Conservation (phyloP, 2,797 vertebrate genomes). For the Labroides dimidiatus region DNA sequence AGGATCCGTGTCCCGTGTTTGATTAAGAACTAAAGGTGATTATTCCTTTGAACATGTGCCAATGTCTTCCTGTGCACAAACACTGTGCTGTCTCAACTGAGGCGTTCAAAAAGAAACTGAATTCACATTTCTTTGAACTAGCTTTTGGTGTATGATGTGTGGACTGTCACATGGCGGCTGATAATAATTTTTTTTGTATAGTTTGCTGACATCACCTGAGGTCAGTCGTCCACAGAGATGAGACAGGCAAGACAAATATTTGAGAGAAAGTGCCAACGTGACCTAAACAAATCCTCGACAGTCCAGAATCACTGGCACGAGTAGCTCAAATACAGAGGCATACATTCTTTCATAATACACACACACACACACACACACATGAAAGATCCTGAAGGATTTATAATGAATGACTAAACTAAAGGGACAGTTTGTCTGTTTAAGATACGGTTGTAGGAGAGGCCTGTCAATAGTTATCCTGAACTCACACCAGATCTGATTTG, state of each 20-base stretch:
- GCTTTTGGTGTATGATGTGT: too few relatives aligned
- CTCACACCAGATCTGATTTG: too few relatives aligned
- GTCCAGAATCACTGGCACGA: constrained; percentile 15
- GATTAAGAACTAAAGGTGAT: too few relatives aligned
- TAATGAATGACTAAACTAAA: constrained; percentile 31
- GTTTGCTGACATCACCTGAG: constrained; percentile 6
- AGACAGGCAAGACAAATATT: constrained; percentile 14
- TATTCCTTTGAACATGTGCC: too few relatives aligned
- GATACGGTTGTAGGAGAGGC: too few relatives aligned
- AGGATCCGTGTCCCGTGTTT: too few relatives aligned
- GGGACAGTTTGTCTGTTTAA: not conserved
- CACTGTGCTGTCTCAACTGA: too few relatives aligned
- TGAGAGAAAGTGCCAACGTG: constrained; percentile 20
- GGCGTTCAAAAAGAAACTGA: too few relatives aligned
- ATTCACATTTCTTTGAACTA: too few relatives aligned
- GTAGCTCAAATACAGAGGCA: constrained; percentile 5
- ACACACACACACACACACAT: constrained; percentile 22
- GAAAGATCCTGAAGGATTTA: constrained; percentile 62
- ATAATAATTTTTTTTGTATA: not conserved
- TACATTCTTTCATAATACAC: not conserved
- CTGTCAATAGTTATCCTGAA: too few relatives aligned
- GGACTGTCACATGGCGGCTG: not conserved
- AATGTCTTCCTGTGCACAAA: too few relatives aligned
- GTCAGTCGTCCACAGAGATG: not conserved
- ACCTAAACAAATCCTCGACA: constrained; percentile 23